phyloP scores from a whole-genome alignment of 1,140 invertebrate species.

The Zaprionus kolodkinae region DNA sequence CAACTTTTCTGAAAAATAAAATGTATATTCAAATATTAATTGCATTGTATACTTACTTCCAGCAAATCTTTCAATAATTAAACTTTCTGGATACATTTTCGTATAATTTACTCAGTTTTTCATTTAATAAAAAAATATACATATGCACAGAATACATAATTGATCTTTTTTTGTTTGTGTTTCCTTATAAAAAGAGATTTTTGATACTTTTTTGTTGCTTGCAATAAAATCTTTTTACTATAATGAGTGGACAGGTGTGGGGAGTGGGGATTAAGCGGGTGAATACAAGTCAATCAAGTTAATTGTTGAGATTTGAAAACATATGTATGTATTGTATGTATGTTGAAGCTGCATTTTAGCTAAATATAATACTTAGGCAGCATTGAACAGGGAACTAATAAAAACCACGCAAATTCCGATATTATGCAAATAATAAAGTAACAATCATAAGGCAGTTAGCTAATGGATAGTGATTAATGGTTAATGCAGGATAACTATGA shows the following conservation, averaged over 20 bases:
- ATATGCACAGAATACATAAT: slow-evolving; percentile 63
- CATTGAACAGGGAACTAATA: slow-evolving; percentile 33
- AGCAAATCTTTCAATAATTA: background rate
- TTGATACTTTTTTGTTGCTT: slow-evolving; percentile 46
- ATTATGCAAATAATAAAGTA: slow-evolving; percentile 46
- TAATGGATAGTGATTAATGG: slow-evolving; percentile 35
- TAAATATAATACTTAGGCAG: slow-evolving; percentile 71
- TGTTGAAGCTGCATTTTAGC: slow-evolving; percentile 48
- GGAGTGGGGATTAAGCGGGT: slow-evolving; percentile 1
- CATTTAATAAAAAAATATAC: slow-evolving; percentile 76
- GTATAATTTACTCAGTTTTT: slow-evolving; percentile 51
- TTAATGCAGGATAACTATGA: slow-evolving; percentile 62
- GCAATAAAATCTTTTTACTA: slow-evolving; percentile 47
- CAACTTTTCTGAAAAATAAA: slow-evolving; percentile 82
- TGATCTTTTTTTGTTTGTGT: slow-evolving; percentile 27
- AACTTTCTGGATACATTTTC: background rate
- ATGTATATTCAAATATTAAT: slow-evolving; percentile 80
- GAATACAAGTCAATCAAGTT: slow-evolving; percentile 28
- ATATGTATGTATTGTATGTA: slow-evolving; percentile 28
- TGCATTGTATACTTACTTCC: background rate
- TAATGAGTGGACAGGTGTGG: slow-evolving; percentile 49
- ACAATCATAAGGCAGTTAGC: slow-evolving; percentile 72
- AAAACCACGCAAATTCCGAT: slow-evolving; percentile 44
- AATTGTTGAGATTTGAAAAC: slow-evolving; percentile 66
- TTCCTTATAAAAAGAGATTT: slow-evolving; percentile 63